Base-by-base conservation (phyloP, 2,888 invertebrate species). In the Danaus chrysippus region DNA sequence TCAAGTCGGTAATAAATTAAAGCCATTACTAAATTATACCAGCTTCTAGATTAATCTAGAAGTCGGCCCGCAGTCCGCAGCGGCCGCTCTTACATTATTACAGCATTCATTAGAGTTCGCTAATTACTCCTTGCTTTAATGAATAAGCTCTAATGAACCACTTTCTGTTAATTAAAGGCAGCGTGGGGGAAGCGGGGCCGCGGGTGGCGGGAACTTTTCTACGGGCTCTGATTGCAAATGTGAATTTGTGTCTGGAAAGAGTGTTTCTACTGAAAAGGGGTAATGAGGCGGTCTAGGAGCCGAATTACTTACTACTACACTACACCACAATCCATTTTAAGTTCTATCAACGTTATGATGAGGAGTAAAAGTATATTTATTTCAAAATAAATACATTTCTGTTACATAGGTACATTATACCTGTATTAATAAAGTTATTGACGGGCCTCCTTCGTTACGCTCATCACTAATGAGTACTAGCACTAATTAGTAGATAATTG, bases 91-190 rank as follows among this genome's bases (percentile, higher is more conserved):
- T 93, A 93, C 93, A 94, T 94, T 94, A 94, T 94, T 94, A 94
- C 93, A 93, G 94, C 93, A 94, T 94, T 94, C 94, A 94, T 94
- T 95, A 94, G 94, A 95, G 94, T 94, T 94, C 94, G 94, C 95
- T 95, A 95, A 95, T 95, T 95, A 95, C 94, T 94, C 94, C 94
- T 94, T 94, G 94, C 94, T 94, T 94, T 95, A 95, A 95, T 95
- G 95, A 95, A 95, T 95, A 95, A 95, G 94, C 95, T 94, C 94
- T 95, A 95, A 95, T 95, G 95, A 95, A 95, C 95, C 95, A 95
- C 95, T 95, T 95, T 95, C 94, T 94, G 95, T 95, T 95, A 95
- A 95, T 95, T 95, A 95, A 95, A 95, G 94, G 93, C 94, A 89
- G 92, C 92, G 82, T 78, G 90, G 89, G 69, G 75, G 69, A 65